phyloP scores from a whole-genome alignment of 1,140 invertebrate genomes.

The Paraescarpia echinospica region DNA sequence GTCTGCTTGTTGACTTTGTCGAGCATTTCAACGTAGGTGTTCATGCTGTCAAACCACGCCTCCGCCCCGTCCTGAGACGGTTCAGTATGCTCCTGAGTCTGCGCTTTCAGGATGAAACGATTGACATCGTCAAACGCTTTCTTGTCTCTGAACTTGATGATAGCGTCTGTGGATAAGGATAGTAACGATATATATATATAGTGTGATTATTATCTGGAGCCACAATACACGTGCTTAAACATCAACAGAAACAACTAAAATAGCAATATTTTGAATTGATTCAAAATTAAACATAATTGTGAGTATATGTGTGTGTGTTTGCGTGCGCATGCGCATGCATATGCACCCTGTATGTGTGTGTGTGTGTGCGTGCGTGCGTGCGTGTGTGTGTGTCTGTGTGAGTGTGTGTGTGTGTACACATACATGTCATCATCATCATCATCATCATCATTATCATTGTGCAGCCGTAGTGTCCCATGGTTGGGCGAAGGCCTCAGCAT shows the following conservation, averaged over 20 bases:
- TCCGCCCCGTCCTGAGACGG: background rate
- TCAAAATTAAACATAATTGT: background rate
- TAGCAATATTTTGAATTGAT: too few relatives aligned
- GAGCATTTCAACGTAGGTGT: background rate
- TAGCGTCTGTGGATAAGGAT: background rate
- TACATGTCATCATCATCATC: too few relatives aligned
- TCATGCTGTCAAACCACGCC: background rate
- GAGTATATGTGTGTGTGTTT: background rate
- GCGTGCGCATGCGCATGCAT: background rate
- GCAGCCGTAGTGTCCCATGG: too few relatives aligned
- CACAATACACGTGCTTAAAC: too few relatives aligned
- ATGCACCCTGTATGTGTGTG: background rate
- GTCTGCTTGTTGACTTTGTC: background rate
- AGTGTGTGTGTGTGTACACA: background rate
- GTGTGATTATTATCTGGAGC: too few relatives aligned
- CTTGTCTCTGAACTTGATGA: background rate
- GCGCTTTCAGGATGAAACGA: background rate
- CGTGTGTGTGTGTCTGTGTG: constrained; percentile 1
- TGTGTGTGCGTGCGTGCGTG: constrained; percentile 14
- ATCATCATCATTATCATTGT: too few relatives aligned
- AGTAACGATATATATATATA: background rate
- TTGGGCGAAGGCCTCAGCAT: too few relatives aligned
- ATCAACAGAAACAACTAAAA: too few relatives aligned
- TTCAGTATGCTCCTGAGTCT: background rate
- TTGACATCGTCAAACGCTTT: background rate